Evolutionary conservation across 1,140 invertebrate species (phyloP), one percentile per base, ranked within the genome.

Genomic region (Drosophila oshimai): DNA sequence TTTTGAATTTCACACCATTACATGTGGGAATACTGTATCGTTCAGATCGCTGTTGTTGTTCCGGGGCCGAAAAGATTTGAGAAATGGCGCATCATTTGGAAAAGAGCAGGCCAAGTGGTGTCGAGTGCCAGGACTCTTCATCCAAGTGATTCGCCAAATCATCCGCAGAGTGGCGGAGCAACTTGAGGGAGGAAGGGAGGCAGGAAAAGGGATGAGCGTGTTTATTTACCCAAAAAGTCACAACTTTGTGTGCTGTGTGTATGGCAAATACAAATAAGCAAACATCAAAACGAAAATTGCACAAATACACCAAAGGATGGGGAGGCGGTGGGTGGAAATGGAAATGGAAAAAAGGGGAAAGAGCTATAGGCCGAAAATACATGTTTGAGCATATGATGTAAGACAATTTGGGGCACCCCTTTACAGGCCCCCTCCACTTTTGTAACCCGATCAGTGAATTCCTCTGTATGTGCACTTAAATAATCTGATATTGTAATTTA

Each of bases 1-100:
- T 84, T 86, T 84, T 87, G 72, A 86, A 80, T 80, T 86, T 86
- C 75, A 87, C 81, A 74, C 81, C 80, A 86, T 86, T 87, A 80
- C 55, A 86, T 72, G 75, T 74, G 60, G 20, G 44, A 37, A 74
- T 36, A 62, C n/a, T n/a, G n/a, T n/a, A n/a, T 37, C 33, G 55
- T 36, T 6, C 7, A 26, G 12, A 33, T 42, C 18, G 29, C 6
- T 33, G 20, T 12, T 24, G 17, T 12, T 24, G 17, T 36, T 31
- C 13, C 33, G 42, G 36, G 34, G 20, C 31, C 20, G 50, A 67
- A 78, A 68, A 78, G 78, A 80, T 74, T 87, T 86, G 76, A 86
- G 81, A 86, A 86, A 86, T 86, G 51, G 76, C 61, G 72, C 75
- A 76, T 87, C 80, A 80, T 87, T 86, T 72, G 22, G 68, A 22